These are phyloP conservation scores for Vireo altiloquus DNA, from an alignment of 2,113 vertebrate genomes.

Conservation along the genomic window DNA sequence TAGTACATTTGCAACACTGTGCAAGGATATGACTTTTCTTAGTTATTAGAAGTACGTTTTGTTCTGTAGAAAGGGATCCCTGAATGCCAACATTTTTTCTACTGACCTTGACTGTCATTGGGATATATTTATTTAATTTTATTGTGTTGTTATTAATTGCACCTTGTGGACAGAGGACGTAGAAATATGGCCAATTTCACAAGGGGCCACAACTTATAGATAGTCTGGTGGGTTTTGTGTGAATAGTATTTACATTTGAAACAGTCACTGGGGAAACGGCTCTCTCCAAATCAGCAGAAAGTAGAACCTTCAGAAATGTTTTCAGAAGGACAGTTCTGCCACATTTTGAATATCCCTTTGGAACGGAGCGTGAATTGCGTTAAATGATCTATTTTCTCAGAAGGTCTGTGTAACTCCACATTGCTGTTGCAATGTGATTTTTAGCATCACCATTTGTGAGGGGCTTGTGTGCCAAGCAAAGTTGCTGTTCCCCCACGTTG, in stretches of 20 bases:
- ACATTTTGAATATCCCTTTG: constrained; percentile 5
- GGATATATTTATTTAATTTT: constrained; percentile 80
- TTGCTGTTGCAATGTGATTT: neutral
- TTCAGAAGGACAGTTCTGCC: neutral
- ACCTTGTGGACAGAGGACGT: constrained; percentile 68
- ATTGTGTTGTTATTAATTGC: constrained; percentile 72
- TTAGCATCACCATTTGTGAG: neutral
- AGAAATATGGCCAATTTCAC: constrained; percentile 46
- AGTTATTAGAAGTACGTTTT: constrained; percentile 59
- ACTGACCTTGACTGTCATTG: constrained; percentile 64
- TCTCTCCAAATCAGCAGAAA: constrained; percentile 31
- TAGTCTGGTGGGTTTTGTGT: constrained; percentile 57
- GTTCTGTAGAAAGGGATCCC: constrained; percentile 59
- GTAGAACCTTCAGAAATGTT: neutral
- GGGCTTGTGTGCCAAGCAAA: neutral
- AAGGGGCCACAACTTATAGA: constrained; percentile 61
- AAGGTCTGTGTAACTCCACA: neutral
- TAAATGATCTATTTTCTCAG: neutral
- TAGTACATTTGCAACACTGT: constrained; percentile 54
- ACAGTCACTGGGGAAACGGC: constrained; percentile 65
- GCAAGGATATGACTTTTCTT: constrained; percentile 39
- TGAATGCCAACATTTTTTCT: constrained; percentile 67
- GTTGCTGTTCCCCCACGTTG: neutral
- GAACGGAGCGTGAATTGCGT: neutral
- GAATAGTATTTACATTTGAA: constrained; percentile 61